These are phyloP conservation scores for Rhea americana DNA, from an alignment of 2,113 vertebrate genomes.

Conservation along the genomic window DNA sequence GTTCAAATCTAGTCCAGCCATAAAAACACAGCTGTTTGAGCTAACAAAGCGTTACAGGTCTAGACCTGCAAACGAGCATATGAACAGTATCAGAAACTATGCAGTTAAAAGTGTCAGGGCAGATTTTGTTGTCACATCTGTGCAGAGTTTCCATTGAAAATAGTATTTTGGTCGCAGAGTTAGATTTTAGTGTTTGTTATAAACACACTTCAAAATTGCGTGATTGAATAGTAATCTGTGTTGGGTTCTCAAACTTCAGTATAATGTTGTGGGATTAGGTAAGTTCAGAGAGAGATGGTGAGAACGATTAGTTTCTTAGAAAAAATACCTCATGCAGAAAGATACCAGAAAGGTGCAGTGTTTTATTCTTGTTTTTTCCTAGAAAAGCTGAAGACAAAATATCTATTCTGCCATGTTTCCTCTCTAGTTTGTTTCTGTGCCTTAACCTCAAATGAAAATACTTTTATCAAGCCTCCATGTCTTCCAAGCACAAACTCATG, in stretches of 20 bases:
- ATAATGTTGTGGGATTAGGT: not conserved
- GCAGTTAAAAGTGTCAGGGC: constrained; percentile 22
- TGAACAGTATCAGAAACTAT: constrained; percentile 46
- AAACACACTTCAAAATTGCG: not conserved
- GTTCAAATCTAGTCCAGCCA: constrained; percentile 35
- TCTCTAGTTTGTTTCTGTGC: not conserved
- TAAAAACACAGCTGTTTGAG: constrained; percentile 65
- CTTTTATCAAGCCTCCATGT: not conserved
- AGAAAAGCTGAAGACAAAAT: not conserved
- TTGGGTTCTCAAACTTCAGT: not conserved
- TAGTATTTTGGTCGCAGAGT: not conserved
- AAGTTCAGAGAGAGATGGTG: not conserved
- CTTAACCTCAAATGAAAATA: not conserved
- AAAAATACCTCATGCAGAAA: not conserved
- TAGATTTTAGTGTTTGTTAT: not conserved
- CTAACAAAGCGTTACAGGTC: constrained; percentile 60
- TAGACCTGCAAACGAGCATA: constrained; percentile 59
- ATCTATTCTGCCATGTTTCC: not conserved
- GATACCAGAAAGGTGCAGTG: not conserved
- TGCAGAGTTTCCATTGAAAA: not conserved
- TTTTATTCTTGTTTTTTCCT: not conserved
- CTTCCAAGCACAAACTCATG: not conserved
- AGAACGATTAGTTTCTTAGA: not conserved
- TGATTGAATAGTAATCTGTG: not conserved
- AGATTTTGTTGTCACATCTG: not conserved